phyloP scores from a whole-genome alignment of 2,888 invertebrate genomes.

The Tenthredo mesomela region DNA sequence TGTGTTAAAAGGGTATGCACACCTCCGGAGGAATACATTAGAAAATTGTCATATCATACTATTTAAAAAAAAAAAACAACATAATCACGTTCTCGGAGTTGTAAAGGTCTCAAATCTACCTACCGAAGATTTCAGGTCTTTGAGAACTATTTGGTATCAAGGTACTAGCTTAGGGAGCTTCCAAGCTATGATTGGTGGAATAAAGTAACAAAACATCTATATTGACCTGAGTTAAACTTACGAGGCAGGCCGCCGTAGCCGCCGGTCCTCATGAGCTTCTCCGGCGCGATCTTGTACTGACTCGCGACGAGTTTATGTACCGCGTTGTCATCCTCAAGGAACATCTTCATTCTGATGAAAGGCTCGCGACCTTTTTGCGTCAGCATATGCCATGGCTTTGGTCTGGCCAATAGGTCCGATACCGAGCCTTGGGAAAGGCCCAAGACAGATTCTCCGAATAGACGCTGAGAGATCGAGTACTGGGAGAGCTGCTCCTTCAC shows the following conservation, averaged over 20 bases:
- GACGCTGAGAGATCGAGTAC: conserved; percentile 97
- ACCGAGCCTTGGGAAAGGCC: conserved; percentile 98
- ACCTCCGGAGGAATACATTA: background rate
- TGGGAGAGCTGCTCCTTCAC: conserved; percentile 97
- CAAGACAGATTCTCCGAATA: conserved; percentile 99
- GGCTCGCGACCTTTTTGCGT: conserved; percentile 98
- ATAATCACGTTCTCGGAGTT: background rate
- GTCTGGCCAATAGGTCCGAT: conserved; percentile 96
- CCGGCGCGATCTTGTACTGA: conserved; percentile 98
- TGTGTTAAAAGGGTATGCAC: background rate
- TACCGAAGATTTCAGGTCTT: no score
- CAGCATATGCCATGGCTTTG: conserved; percentile 99
- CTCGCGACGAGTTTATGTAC: conserved; percentile 97
- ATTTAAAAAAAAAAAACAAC: background rate
- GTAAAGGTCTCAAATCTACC: background rate
- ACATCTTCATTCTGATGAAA: conserved; percentile 99
- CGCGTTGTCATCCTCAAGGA: conserved; percentile 96
- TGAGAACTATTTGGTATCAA: background rate
- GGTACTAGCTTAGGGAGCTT: conserved; percentile 59
- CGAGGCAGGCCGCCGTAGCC: conserved; percentile 93
- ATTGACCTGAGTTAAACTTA: conserved; percentile 81
- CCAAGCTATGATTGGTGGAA: conserved; percentile 64
- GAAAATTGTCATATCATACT: background rate
- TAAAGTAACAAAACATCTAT: conserved; percentile 77
- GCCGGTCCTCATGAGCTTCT: conserved; percentile 97